Evolutionary conservation across 2,888 invertebrate species (phyloP).

Genomic region (Tetragnatha montana): DNA sequence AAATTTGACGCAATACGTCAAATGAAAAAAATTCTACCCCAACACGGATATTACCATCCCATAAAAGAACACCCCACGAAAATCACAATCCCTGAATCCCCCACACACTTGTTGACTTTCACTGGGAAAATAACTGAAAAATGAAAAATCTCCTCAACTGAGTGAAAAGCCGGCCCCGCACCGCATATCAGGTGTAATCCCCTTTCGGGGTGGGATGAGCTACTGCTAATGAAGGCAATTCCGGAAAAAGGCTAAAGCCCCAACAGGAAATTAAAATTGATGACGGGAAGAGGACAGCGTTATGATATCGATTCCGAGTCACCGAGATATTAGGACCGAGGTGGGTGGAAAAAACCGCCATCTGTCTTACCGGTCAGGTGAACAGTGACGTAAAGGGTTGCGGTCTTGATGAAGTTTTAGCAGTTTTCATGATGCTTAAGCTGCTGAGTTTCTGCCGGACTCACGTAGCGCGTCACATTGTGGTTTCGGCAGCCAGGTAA

Average conservation of each 20-base stretch:
- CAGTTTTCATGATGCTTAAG: neutral
- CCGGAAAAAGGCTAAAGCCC: constrained; percentile 57
- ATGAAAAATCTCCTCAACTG: constrained; percentile 39
- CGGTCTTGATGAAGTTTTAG: neutral
- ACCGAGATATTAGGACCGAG: constrained; percentile 40
- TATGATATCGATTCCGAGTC: constrained; percentile 60
- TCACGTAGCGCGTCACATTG: too few species aligned
- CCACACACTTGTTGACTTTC: constrained; percentile 41
- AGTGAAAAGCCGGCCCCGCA: neutral
- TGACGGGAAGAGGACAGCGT: constrained; percentile 60
- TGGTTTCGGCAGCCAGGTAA: too few species aligned
- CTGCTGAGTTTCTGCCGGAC: too few species aligned
- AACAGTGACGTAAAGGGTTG: constrained; percentile 16
- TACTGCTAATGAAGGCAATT: constrained; percentile 40
- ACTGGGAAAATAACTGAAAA: neutral
- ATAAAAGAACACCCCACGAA: neutral
- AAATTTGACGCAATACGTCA: too few species aligned
- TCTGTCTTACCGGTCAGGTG: constrained; percentile 5
- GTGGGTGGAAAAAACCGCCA: constrained; percentile 15
- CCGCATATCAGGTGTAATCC: constrained; percentile 33
- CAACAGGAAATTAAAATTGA: constrained; percentile 68
- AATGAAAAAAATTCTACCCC: neutral
- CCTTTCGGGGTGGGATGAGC: neutral
- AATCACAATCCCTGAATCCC: too few species aligned
- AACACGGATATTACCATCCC: neutral